A percentile compares a stretch with the other conserved stretches of the same genome.
Evolutionary conservation across 2,888 invertebrate genomes (phyloP).

Genomic region (Orthosia gracilis): DNA sequence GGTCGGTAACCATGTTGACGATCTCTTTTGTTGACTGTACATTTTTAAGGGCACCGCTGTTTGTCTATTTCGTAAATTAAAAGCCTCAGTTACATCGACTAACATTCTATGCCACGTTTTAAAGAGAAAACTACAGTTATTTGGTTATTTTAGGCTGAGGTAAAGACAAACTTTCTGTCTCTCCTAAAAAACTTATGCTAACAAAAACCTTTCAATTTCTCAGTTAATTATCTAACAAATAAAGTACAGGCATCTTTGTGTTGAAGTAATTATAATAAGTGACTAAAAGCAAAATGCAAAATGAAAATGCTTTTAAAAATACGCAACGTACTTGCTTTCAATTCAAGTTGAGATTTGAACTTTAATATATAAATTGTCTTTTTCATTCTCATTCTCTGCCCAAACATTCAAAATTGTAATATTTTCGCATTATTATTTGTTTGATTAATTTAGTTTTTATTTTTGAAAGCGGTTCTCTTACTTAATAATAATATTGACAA

Average conservation of each 20-base stretch:
- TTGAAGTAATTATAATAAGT: conserved; percentile 26
- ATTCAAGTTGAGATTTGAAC: conserved; percentile 7
- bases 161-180: background rate
- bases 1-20: background rate
- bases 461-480: conserved; percentile 33
- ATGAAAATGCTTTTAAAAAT: conserved; percentile 12
- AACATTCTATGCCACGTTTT: background rate
- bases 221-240: conserved; percentile 13
- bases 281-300: conserved; percentile 31
- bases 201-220: background rate
- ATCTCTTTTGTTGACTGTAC: conserved; percentile 18
- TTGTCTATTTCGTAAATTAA: background rate
- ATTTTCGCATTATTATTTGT: conserved; percentile 22
- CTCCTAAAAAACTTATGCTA: background rate
- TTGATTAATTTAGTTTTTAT: conserved; percentile 22
- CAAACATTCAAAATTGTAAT: conserved; percentile 8
- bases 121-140: background rate
- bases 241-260: conserved; percentile 17
- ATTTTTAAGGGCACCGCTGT: background rate
- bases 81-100: background rate
- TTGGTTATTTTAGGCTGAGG: background rate
- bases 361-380: conserved; percentile 3
- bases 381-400: background rate
- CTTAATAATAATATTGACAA: conserved; percentile 60
- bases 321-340: conserved; percentile 16